phyloP scores from a whole-genome alignment of 1,140 invertebrate species.

The Drosophila sulfurigaster region DNA sequence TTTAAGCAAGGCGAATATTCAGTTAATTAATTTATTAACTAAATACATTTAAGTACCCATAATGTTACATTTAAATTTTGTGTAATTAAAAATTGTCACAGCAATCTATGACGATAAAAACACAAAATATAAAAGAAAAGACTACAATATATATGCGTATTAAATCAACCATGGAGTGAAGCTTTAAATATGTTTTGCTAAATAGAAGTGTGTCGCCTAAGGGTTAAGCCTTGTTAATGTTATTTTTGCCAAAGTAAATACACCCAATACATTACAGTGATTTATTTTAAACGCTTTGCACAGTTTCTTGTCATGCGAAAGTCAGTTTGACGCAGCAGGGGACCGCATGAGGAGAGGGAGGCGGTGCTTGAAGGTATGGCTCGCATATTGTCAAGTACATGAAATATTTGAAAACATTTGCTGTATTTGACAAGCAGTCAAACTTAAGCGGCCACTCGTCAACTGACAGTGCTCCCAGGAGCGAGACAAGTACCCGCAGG shows the following conservation, averaged over 20 bases:
- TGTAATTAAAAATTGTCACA: too few species aligned
- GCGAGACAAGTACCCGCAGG: slow-evolving; percentile 21
- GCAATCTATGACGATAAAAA: too few species aligned
- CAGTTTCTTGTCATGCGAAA: slow-evolving; percentile 5
- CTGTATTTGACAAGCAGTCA: slow-evolving; percentile 81
- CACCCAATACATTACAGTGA: slow-evolving; percentile 68
- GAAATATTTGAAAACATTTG: slow-evolving; percentile 82
- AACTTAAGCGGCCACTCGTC: slow-evolving; percentile 75
- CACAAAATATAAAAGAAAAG: too few species aligned
- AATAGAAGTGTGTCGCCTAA: slow-evolving; percentile 1
- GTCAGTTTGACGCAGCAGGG: slow-evolving; percentile 13
- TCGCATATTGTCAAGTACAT: slow-evolving; percentile 72
- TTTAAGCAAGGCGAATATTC: background rate
- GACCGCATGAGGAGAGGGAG: background rate
- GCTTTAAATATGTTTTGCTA: background rate
- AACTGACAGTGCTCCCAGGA: slow-evolving; percentile 57
- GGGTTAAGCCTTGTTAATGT: slow-evolving; percentile 41
- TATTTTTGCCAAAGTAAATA: slow-evolving; percentile 44
- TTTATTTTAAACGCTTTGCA: slow-evolving; percentile 67
- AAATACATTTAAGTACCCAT: too few species aligned
- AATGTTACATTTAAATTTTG: too few species aligned
- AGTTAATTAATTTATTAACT: too few species aligned
- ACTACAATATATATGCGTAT: too few species aligned
- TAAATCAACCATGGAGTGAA: too few species aligned
- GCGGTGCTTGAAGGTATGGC: slow-evolving; percentile 3